A percentile compares a stretch with the other conserved stretches of the same genome.
Evolutionary conservation across 2,113 vertebrate genomes (phyloP).

Genomic region (Salminus brasiliensis): DNA sequence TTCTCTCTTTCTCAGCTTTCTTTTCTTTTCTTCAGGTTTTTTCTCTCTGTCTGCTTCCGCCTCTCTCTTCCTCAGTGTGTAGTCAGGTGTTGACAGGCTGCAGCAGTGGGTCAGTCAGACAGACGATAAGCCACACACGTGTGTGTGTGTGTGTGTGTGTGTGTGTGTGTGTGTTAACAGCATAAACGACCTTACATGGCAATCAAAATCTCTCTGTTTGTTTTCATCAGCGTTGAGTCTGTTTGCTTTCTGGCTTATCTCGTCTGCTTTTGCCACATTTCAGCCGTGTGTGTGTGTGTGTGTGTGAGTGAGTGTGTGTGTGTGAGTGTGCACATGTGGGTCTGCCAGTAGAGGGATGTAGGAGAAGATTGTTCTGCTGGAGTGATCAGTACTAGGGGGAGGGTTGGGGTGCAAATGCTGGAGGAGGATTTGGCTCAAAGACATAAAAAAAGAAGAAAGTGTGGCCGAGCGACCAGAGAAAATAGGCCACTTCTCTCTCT

Average conservation of each 20-base stretch:
- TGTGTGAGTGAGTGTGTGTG: background rate
- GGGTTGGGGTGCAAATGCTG: background rate
- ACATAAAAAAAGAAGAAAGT: background rate
- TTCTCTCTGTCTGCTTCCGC: background rate
- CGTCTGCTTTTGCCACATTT: background rate
- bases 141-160: background rate
- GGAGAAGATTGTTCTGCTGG: background rate
- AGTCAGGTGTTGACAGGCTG: slow-evolving; percentile 11
- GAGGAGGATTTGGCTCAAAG: background rate
- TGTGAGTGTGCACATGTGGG: background rate
- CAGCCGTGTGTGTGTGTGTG: background rate
- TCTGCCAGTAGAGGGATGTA: background rate
- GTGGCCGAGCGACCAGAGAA: background rate
- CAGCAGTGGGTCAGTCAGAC: background rate
- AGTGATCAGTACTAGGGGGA: background rate
- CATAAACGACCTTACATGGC: background rate
- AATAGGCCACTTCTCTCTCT: background rate
- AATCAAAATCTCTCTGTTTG: slow-evolving; percentile 3
- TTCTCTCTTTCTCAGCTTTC: too few relatives aligned
- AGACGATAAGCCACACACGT: background rate
- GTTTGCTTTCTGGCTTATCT: slow-evolving; percentile 3
- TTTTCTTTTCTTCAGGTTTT: background rate
- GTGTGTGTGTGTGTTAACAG: too few relatives aligned
- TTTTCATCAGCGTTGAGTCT: slow-evolving; percentile 19
- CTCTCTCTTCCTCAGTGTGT: background rate